Evolutionary conservation across 2,888 invertebrate species (phyloP), one percentile per base, ranked within the genome.

Genomic region (Nephrotoma flavescens): DNA sequence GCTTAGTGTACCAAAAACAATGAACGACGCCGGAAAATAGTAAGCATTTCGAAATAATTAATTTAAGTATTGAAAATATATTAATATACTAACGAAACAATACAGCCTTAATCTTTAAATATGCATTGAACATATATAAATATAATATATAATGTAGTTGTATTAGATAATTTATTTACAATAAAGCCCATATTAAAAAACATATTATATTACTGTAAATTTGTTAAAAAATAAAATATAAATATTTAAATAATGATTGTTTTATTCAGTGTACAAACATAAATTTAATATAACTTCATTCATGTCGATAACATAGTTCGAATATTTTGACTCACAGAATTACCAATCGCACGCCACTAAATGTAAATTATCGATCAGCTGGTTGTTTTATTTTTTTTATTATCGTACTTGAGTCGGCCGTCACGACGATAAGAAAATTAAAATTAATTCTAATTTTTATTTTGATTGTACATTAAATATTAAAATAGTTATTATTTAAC

Each of bases 21-120:
- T 96, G 93, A 94, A 95, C 89, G 95, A 95, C 87, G 96, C 95
- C 83, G 96, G 96, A 86, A 94, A 94, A 90, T 94, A 91, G 91
- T 6, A 15, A 57, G 15, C 15, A 15, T 31, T 3, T 15, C 52
- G 52, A 57, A 31, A 71, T 3, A 71, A 71, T 19, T 1, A 19
- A 31, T 2, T 57, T 31, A 31, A 57, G 31, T 31, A 9, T 71
- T 71, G 2, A 31, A 15, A 57, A 71, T 71, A 11, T 52, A 52
- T 52, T n/a, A 52, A 15, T 15, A 52, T 15, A n/a, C n/a, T 71
- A 71, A 71, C 71, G 71, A 71, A 71, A 19, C 7, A 71, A 7
- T 71, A 31, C 71, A 71, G 71, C 71, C 71, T 71, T 71, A 71
- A 71, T 71, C 71, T 31, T 31, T 71, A 71, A 71, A 31, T 31